phyloP scores from a whole-genome alignment of 2,888 invertebrate species.

The Mechanitis mazaeus region DNA sequence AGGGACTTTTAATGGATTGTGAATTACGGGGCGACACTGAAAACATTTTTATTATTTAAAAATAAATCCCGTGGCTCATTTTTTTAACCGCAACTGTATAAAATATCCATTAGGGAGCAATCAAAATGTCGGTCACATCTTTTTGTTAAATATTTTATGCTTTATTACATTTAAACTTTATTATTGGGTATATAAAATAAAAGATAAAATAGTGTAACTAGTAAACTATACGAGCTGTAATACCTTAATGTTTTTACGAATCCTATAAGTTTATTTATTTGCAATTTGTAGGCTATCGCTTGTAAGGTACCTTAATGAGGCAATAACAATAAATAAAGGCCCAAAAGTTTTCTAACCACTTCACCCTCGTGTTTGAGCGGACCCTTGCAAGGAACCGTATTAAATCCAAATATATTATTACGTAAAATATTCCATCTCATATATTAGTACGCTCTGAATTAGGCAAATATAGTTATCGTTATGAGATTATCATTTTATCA shows the following conservation, averaged over 20 bases:
- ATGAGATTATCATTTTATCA: slow-evolving; percentile 1
- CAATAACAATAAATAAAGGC: slow-evolving; percentile 77
- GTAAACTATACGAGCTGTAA: slow-evolving; percentile 33
- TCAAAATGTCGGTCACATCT: slow-evolving; percentile 39
- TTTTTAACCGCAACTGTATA: slow-evolving; percentile 29
- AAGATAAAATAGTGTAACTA: neutral
- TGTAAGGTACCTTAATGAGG: slow-evolving; percentile 74
- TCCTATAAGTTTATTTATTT: slow-evolving; percentile 67
- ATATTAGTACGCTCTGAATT: slow-evolving; percentile 19
- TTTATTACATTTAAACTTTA: slow-evolving; percentile 5
- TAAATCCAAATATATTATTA: slow-evolving; percentile 54
- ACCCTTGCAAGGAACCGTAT: slow-evolving; percentile 66
- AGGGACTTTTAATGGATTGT: slow-evolving; percentile 20
- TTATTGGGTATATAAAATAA: neutral
- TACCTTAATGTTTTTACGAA: slow-evolving; percentile 56
- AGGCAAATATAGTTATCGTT: neutral
- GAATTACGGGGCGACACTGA: slow-evolving; percentile 18
- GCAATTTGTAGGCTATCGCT: slow-evolving; percentile 75
- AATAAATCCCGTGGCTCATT: slow-evolving; percentile 25
- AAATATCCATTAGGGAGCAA: slow-evolving; percentile 33
- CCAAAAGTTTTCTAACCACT: slow-evolving; percentile 72
- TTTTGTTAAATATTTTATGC: slow-evolving; percentile 32
- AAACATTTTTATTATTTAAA: slow-evolving; percentile 27
- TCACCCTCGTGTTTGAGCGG: slow-evolving; percentile 54
- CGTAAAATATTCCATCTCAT: slow-evolving; percentile 28